Evolutionary conservation across 2,888 invertebrate genomes (phyloP).

Genomic region (Iselma pallidipennis): DNA sequence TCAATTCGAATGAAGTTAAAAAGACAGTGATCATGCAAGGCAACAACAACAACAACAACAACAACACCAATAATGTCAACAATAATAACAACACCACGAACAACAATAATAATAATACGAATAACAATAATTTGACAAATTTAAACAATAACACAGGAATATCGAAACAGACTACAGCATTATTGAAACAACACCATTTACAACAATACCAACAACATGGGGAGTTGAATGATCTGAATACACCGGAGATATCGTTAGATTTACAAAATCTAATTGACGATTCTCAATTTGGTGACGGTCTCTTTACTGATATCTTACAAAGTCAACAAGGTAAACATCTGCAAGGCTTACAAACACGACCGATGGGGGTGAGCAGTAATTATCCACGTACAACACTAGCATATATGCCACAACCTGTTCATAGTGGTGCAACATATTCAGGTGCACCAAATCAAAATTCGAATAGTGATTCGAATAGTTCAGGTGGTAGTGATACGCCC

Average conservation of each 20-base stretch:
- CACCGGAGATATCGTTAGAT: conserved; percentile 90
- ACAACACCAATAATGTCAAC: conserved; percentile 51
- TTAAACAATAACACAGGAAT: conserved; percentile 56
- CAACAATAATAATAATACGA: conserved; percentile 53
- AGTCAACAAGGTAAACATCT: conserved; percentile 56
- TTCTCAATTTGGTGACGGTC: conserved; percentile 82
- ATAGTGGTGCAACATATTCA: conserved; percentile 71
- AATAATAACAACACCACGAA: too few relatives aligned
- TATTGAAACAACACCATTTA: conserved; percentile 68
- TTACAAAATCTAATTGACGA: conserved; percentile 92
- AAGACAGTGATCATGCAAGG: conserved; percentile 56
- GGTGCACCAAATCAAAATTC: conserved; percentile 45
- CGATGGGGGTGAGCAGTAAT: conserved; percentile 49
- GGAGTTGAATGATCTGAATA: conserved; percentile 86
- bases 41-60: conserved; percentile 52
- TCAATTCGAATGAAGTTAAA: conserved; percentile 63
- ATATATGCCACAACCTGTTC: conserved; percentile 92
- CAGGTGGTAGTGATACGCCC: conserved; percentile 65
- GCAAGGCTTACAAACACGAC: conserved; percentile 55
- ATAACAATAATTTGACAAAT: conserved; percentile 55
- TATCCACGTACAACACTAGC: conserved; percentile 77
- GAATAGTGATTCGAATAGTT: conserved; percentile 55
- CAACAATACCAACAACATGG: conserved; percentile 76
- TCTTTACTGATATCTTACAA: conserved; percentile 83
- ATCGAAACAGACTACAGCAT: conserved; percentile 62